These are phyloP conservation scores for Paedocypris sp. DNA, from an alignment of 2,113 vertebrate species.

Conservation along the genomic window DNA sequence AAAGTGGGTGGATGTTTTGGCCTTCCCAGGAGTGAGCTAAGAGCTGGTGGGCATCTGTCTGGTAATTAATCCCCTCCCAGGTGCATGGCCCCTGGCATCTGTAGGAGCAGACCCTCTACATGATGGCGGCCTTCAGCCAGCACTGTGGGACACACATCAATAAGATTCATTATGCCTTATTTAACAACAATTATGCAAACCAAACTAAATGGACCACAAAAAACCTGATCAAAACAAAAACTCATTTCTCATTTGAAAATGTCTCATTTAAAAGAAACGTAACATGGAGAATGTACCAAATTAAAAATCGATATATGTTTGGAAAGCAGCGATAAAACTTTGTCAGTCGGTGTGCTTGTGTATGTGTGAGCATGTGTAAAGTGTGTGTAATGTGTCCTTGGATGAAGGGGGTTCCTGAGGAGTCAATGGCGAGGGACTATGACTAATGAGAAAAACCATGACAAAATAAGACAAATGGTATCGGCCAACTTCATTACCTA, in stretches of 20 bases:
- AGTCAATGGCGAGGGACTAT: constrained; percentile 59
- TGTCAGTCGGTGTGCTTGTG: neutral
- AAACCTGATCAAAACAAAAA: constrained; percentile 31
- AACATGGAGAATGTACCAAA: no score
- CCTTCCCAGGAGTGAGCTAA: constrained; percentile 50
- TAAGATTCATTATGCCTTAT: constrained; percentile 57
- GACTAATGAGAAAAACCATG: constrained; percentile 65
- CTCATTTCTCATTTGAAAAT: no score
- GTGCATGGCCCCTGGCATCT: constrained; percentile 57
- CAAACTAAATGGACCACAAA: constrained; percentile 44
- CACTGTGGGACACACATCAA: constrained; percentile 48
- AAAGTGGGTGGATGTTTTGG: constrained; percentile 38
- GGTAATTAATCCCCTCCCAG: constrained; percentile 66
- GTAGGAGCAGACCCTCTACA: constrained; percentile 45
- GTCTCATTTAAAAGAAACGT: no score
- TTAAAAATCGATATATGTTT: no score
- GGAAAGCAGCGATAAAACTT: no score
- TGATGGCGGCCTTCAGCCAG: constrained; percentile 48
- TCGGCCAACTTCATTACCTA: constrained; percentile 68
- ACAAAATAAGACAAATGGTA: constrained; percentile 71
- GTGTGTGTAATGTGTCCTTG: constrained; percentile 60
- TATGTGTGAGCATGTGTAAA: constrained; percentile 36
- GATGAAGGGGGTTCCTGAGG: constrained; percentile 58
- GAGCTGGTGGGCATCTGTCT: constrained; percentile 66
- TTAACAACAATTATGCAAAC: constrained; percentile 42